These are phyloP conservation scores for Holcopasites calliopsidis DNA, from an alignment of 1,140 invertebrate genomes.

Conservation along the genomic window DNA sequence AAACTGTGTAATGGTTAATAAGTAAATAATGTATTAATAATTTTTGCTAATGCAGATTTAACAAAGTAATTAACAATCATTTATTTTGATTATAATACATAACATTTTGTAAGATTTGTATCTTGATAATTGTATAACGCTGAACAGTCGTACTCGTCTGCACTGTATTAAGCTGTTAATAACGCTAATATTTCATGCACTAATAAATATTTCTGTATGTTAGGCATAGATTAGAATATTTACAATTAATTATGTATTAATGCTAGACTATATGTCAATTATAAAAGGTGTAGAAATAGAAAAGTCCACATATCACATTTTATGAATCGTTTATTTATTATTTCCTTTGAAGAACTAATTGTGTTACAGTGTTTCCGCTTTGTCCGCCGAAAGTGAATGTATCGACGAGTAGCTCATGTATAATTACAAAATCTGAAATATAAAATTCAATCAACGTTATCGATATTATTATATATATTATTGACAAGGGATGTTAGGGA, in stretches of 20 bases:
- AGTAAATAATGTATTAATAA: slow-evolving; percentile 19
- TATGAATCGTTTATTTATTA: slow-evolving; percentile 5
- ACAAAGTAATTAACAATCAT: slow-evolving; percentile 5
- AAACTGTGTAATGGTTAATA: slow-evolving; percentile 10
- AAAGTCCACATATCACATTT: not conserved
- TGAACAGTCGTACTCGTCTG: slow-evolving; percentile 15
- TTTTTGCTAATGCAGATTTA: slow-evolving; percentile 14
- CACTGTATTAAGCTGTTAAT: not conserved
- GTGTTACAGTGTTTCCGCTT: slow-evolving; percentile 88
- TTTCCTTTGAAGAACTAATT: slow-evolving; percentile 77
- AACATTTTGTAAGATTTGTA: slow-evolving; percentile 59
- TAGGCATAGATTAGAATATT: not conserved
- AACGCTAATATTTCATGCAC: slow-evolving; percentile 35
- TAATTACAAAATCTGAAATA: slow-evolving; percentile 82
- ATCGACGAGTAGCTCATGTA: slow-evolving; percentile 86
- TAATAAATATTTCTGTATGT: slow-evolving; percentile 46
- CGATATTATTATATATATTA: not conserved
- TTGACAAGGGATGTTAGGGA: not conserved
- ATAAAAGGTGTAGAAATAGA: not conserved
- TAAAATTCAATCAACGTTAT: not conserved
- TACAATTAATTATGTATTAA: not conserved
- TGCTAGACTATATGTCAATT: slow-evolving; percentile 12
- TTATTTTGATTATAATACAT: slow-evolving; percentile 47
- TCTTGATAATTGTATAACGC: slow-evolving; percentile 34
- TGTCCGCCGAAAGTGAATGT: slow-evolving; percentile 92